Evolutionary conservation across 2,797 vertebrate species (phyloP).

Genomic region (Fringilla coelebs): DNA sequence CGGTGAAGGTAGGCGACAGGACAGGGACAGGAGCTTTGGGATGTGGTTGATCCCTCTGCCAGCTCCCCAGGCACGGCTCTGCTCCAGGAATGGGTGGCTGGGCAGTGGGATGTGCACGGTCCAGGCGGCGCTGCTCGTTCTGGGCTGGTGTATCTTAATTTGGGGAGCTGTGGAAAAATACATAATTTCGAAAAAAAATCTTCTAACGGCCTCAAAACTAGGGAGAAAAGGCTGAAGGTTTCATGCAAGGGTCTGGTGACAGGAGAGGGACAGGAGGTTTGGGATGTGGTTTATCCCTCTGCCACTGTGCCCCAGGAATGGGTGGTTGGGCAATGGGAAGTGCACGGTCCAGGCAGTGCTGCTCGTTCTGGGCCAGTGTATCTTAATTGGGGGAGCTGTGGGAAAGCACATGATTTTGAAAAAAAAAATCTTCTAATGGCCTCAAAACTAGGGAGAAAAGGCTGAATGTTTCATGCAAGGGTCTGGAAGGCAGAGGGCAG

Average conservation of each 20-base stretch:
- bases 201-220: fast-evolving
- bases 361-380: fast-evolving
- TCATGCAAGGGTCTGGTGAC: neutral
- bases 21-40: fast-evolving
- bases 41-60: fast-evolving
- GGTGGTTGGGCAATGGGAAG: neutral
- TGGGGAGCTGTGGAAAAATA: neutral
- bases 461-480: neutral
- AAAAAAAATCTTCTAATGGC: neutral
- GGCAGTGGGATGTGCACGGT: neutral
- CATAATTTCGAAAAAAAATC: neutral
- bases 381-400: fast-evolving
- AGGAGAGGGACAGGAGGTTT: fast-evolving
- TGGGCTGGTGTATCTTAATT: fast-evolving
- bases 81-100: neutral
- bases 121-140: fast-evolving
- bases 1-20: neutral
- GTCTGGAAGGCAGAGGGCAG: neutral
- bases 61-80: fast-evolving
- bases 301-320: fast-evolving
- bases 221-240: neutral
- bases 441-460: neutral
- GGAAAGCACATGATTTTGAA: no score
- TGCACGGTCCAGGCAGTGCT: fast-evolving
- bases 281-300: neutral